Conservation (phyloP, 2,888 invertebrate genomes). For the Standfussiana lucernea region DNA sequence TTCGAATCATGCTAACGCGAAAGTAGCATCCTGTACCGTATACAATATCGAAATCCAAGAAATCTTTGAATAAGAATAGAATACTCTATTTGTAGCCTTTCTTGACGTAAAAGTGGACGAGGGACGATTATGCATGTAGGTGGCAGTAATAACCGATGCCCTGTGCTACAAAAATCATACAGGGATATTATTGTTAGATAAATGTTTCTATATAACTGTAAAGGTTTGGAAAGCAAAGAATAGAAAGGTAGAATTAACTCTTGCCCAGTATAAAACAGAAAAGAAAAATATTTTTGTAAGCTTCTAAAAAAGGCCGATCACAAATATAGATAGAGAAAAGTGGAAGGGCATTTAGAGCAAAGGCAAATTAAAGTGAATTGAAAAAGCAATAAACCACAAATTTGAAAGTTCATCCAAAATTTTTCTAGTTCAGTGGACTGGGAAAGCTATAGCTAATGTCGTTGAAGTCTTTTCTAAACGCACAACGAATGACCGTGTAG, state of each 20-base stretch:
- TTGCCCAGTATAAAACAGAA: not conserved
- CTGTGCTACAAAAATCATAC: not conserved
- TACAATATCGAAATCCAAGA: not conserved
- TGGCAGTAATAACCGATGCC: not conserved
- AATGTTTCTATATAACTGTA: not conserved
- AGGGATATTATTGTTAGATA: not conserved
- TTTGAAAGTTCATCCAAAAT: not conserved
- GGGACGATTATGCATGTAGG: not conserved
- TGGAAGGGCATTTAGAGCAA: not conserved
- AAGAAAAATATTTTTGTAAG: not conserved
- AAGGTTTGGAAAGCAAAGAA: not conserved
- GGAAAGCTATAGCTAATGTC: not conserved
- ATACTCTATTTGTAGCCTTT: slow-evolving; percentile 7
- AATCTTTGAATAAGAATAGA: not conserved
- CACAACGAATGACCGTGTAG: not conserved
- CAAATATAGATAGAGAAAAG: not conserved
- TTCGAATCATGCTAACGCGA: not conserved
- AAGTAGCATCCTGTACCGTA: not conserved
- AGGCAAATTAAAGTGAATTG: not conserved
- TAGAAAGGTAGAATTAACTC: not conserved
- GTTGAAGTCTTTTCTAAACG: slow-evolving; percentile 47
- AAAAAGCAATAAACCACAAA: not conserved
- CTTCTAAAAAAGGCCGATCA: not conserved
- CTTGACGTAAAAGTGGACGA: not conserved
- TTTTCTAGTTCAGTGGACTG: not conserved